These are phyloP conservation scores for Epistrophe eligans DNA, from an alignment of 2,888 invertebrate genomes.

Conservation along the genomic window DNA sequence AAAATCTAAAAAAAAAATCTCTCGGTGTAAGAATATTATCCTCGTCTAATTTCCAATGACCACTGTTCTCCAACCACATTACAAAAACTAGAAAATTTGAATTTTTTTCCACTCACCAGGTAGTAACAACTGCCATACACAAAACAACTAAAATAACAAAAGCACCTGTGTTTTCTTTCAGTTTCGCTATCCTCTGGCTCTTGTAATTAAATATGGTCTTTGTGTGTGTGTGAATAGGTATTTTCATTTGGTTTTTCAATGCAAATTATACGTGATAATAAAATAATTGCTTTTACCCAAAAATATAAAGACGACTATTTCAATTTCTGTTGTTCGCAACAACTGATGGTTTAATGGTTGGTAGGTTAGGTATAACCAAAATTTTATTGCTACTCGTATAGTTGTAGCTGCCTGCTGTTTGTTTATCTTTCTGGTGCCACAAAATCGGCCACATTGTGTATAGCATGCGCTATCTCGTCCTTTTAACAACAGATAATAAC, in stretches of 20 bases:
- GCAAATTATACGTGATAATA: constrained; percentile 67
- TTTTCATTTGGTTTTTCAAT: constrained; percentile 50
- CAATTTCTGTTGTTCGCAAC: constrained; percentile 13
- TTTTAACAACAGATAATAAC: constrained; percentile 49
- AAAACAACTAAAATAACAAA: not conserved
- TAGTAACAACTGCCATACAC: constrained; percentile 25
- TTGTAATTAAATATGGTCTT: not conserved
- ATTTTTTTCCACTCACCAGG: constrained; percentile 16
- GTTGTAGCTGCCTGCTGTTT: constrained; percentile 45
- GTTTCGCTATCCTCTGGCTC: not conserved
- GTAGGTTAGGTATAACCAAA: too few species aligned
- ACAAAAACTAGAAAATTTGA: not conserved
- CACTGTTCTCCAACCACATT: not conserved
- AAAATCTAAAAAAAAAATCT: not conserved
- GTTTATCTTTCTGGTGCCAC: constrained; percentile 17
- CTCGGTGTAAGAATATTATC: not conserved
- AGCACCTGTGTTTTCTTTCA: constrained; percentile 17
- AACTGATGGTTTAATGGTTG: constrained; percentile 1
- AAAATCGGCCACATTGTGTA: constrained; percentile 30
- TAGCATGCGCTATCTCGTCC: constrained; percentile 28
- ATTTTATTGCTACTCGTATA: not conserved
- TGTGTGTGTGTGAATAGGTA: not conserved
- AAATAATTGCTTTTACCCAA: constrained; percentile 59
- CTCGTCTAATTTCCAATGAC: constrained; percentile 42
- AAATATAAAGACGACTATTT: constrained; percentile 13